These are phyloP conservation scores for Pomatostomus ruficeps DNA, from an alignment of 2,113 vertebrate species.

Conservation along the genomic window DNA sequence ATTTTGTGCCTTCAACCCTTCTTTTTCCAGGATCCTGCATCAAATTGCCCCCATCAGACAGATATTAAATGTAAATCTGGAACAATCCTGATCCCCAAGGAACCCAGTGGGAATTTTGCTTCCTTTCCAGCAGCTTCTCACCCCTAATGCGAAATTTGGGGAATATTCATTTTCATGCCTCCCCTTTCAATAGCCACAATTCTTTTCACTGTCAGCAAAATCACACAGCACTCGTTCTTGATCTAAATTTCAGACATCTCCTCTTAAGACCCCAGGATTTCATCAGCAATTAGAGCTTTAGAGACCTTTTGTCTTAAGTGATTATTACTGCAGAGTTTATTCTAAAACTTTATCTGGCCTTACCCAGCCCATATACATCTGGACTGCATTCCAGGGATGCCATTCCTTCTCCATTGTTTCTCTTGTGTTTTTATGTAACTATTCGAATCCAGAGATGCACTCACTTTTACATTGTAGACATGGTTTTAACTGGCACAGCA, in stretches of 20 bases:
- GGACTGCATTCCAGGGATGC: constrained; percentile 60
- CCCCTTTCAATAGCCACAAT: not conserved
- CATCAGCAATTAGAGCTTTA: constrained; percentile 56
- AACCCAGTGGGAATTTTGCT: not conserved
- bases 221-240: not conserved
- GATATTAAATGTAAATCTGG: not conserved
- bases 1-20: not conserved
- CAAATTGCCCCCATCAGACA: not conserved
- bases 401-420: constrained; percentile 58
- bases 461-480: constrained; percentile 54
- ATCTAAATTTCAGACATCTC: constrained; percentile 5
- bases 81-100: not conserved
- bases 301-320: constrained; percentile 57
- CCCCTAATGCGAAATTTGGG: not conserved
- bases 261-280: constrained; percentile 4
- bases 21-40: not conserved
- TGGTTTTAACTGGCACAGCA: constrained; percentile 46
- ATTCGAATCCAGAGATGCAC: constrained; percentile 40
- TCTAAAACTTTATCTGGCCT: constrained; percentile 58
- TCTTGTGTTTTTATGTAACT: constrained; percentile 51
- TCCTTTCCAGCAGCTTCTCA: not conserved
- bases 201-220: constrained; percentile 23
- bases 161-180: constrained; percentile 6
- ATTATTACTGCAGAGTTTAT: constrained; percentile 56
- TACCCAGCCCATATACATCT: constrained; percentile 58